These are phyloP conservation scores for Mya arenaria DNA, from an alignment of 1,140 invertebrate species.

Conservation along the genomic window DNA sequence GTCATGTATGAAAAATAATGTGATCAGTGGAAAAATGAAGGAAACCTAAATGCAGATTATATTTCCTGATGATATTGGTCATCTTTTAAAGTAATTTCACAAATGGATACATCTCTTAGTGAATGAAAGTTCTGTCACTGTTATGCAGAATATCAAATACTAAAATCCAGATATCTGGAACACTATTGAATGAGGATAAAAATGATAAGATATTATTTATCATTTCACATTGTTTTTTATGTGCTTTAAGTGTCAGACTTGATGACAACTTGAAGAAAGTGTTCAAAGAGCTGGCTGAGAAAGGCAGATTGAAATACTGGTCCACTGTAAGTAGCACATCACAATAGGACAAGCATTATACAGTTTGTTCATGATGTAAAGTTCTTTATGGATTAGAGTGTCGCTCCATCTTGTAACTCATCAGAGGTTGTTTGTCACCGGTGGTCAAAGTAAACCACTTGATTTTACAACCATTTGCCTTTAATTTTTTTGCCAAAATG, in stretches of 20 bases:
- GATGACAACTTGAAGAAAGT: slow-evolving; percentile 69
- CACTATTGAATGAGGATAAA: not conserved
- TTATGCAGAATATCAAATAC: not conserved
- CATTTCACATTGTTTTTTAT: not conserved
- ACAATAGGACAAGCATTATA: not conserved
- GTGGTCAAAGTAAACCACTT: not conserved
- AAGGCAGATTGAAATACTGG: slow-evolving; percentile 71
- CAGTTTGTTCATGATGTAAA: not conserved
- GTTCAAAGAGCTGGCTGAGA: slow-evolving; percentile 60
- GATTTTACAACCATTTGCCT: not conserved
- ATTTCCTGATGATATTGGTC: not conserved
- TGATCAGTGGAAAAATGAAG: not conserved
- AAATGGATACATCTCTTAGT: not conserved
- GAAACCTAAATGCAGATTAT: not conserved
- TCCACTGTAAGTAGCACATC: slow-evolving; percentile 68
- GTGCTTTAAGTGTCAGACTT: slow-evolving; percentile 66
- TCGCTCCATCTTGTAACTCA: not conserved
- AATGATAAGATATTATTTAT: not conserved
- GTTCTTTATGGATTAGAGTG: not conserved
- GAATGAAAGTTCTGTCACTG: not conserved
- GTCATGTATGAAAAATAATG: not conserved
- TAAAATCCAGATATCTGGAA: not conserved
- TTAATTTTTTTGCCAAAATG: not conserved
- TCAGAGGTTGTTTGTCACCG: not conserved
- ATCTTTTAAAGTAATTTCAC: not conserved